Evolutionary conservation across 2,888 invertebrate species (phyloP).

Genomic region (Netelia virgata): DNA sequence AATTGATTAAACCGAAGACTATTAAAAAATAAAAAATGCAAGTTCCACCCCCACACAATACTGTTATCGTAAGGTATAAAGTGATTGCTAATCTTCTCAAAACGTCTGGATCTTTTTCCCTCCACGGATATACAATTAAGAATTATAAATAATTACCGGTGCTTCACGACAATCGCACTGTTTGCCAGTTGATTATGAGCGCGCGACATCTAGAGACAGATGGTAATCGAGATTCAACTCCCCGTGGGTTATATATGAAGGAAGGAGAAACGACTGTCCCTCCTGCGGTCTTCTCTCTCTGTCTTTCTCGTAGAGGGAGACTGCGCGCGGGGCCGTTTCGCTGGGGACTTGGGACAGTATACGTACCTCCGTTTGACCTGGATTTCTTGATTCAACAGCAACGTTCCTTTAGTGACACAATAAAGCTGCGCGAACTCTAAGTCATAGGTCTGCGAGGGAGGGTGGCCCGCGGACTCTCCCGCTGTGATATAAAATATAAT

Average conservation of each 20-base stretch:
- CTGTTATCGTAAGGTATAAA: not conserved
- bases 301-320: not conserved
- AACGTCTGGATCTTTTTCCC: not conserved
- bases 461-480: conserved; percentile 21
- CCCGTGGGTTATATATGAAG: conserved; percentile 24
- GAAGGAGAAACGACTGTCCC: conserved; percentile 9
- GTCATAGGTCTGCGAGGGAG: conserved; percentile 61
- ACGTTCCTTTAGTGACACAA: conserved; percentile 51
- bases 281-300: not conserved
- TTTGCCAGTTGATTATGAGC: conserved; percentile 61
- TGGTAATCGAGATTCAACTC: conserved; percentile 63
- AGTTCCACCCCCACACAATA: not conserved
- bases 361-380: conserved; percentile 12
- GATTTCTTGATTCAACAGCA: conserved; percentile 53
- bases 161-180: conserved; percentile 41
- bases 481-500: conserved; percentile 34
- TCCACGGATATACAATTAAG: conserved; percentile 32
- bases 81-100: not conserved
- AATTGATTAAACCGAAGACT: not conserved
- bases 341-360: conserved; percentile 38
- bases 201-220: conserved; percentile 59
- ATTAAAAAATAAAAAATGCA: not conserved
- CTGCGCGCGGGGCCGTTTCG: conserved; percentile 12
- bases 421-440: conserved; percentile 46
- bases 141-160: conserved; percentile 53